Evolutionary conservation across 64 coral and sea anemone genomes (phyloP), one percentile per base, ranked within the genome.

Genomic region (Porites lutea): DNA sequence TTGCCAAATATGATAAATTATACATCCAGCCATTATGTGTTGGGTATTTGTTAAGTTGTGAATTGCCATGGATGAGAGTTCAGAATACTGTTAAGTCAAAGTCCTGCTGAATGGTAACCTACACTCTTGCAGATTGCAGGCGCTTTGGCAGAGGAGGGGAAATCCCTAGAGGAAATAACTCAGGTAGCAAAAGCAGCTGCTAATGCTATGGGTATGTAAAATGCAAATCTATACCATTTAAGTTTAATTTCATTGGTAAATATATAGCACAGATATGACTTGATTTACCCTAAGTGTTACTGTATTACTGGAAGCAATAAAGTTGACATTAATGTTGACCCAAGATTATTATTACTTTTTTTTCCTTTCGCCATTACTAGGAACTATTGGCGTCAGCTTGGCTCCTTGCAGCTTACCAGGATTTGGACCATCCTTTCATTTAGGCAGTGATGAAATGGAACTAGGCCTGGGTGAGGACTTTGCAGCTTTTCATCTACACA

Each of bases 371-470:
- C 52, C 48, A 59, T 6, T 21, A 48, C 3, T 18, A 99, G 97
- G 97, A 51, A 96, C 97, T 18, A 99, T 99, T 89, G 94, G 94
- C 49, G 91, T 99, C 6, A 96, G 97, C 61, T 88, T 99, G 12
- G 82, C 83, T 52, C 97, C 97, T 8, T 99, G 97, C 60, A 93
- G 77, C 10, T 79, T 94, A 11, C 97, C 94, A 54, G 97, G 97
- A 54, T 91, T 71, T 74, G 72, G 78, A 9, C 97, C 97, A 10
- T 99, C 97, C 37, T 99, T 99, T 96, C 43, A 61, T 5, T 83
- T 99, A 48, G 91, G 88, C n/a, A 65, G 45, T 83, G 94, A 99
- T 94, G 97, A 99, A 87, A 96, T 99, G 59, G 97, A 99, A 79
- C 80, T 99, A 21, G 97, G 97, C 8, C 79, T 99, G 52, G 97